Percentiles rank a stretch among this genome's conserved stretches.
These are phyloP conservation scores for Anoplius nigerrimus DNA, from an alignment of 2,888 invertebrate genomes.

Conservation along the genomic window DNA sequence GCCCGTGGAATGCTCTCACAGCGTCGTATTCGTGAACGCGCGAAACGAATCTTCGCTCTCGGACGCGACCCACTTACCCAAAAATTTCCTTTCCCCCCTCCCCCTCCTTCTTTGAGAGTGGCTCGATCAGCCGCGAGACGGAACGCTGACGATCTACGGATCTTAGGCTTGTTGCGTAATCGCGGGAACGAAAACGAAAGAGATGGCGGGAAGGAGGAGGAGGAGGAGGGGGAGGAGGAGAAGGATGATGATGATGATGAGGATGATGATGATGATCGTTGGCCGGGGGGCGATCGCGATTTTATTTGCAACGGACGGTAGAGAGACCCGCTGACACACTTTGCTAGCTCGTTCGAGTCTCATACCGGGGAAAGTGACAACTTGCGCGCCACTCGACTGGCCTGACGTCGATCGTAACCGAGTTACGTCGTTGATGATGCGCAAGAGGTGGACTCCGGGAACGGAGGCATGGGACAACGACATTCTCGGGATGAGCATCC, in stretches of 20 bases:
- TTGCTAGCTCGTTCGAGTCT: constrained; percentile 46
- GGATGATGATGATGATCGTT: neutral
- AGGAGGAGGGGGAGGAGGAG: neutral
- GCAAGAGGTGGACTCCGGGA: constrained; percentile 1
- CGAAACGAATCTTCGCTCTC: constrained; percentile 1
- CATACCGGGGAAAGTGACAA: constrained; percentile 65
- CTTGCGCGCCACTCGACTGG: constrained; percentile 36
- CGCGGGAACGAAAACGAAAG: constrained; percentile 33
- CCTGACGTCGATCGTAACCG: constrained; percentile 55
- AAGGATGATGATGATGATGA: no score
- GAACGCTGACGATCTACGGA: neutral
- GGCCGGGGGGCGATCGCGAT: constrained; percentile 4
- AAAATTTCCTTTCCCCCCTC: constrained; percentile 37
- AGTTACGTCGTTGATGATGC: constrained; percentile 58
- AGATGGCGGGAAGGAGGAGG: no score
- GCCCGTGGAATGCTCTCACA: neutral
- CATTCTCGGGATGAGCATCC: no score
- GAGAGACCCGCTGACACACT: constrained; percentile 67
- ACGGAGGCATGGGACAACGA: constrained; percentile 30
- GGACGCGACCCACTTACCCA: constrained; percentile 52
- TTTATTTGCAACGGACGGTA: constrained; percentile 58
- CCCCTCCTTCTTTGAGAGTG: neutral
- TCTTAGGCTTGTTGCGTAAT: constrained; percentile 41
- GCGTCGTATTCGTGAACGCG: neutral
- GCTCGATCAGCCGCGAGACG: no score